Conservation (phyloP, 2,797 vertebrate genomes). For the Gallinago solitaria region DNA sequence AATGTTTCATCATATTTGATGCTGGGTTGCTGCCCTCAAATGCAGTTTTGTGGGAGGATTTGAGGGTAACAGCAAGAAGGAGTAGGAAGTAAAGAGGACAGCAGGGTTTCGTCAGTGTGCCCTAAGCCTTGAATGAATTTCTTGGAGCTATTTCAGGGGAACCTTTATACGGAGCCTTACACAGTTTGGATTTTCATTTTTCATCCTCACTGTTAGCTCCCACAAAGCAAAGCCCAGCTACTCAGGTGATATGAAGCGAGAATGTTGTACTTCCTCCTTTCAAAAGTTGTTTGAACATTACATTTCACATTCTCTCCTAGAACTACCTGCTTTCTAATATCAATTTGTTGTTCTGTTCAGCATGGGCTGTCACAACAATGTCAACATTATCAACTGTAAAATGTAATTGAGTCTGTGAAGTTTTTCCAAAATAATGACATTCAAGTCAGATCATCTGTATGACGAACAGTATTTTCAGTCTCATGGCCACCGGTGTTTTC, state of each 20-base stretch:
- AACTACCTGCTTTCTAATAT: conserved; percentile 17
- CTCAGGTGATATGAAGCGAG: background rate
- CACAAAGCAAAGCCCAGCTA: background rate
- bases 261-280: background rate
- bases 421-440: conserved; percentile 30
- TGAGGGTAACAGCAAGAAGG: background rate
- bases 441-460: background rate
- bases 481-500: background rate
- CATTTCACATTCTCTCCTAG: background rate
- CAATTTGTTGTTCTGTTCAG: conserved; percentile 26
- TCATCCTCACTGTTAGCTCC: background rate
- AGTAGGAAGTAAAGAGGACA: background rate
- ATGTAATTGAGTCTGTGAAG: background rate
- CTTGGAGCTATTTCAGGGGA: background rate
- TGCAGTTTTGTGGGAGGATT: background rate
- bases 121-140: background rate
- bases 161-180: background rate
- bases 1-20: background rate
- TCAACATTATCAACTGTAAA: conserved; percentile 21
- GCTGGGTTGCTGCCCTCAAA: background rate
- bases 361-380: conserved; percentile 29
- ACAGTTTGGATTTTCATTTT: background rate
- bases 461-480: background rate
- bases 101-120: background rate
- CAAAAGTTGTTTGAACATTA: background rate